A percentile compares a stretch with the other conserved stretches of the same genome.
Conservation (phyloP, 1,140 invertebrate species). For the Phymorhynchus buccinoides region DNA sequence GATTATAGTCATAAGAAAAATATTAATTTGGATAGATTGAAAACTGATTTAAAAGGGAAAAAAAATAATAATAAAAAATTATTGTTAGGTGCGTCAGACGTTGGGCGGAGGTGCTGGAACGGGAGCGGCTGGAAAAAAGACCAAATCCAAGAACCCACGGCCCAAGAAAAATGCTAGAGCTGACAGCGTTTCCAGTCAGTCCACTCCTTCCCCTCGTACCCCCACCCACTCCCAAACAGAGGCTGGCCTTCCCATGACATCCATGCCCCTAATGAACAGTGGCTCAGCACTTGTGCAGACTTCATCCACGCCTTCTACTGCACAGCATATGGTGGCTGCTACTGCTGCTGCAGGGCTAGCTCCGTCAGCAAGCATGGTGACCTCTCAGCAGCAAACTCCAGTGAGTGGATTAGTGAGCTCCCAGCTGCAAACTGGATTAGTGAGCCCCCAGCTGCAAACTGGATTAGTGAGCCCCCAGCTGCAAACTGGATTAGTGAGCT, state of each 20-base stretch:
- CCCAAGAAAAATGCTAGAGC: constrained; percentile 17
- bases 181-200: not conserved
- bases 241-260: not conserved
- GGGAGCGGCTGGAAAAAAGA: not conserved
- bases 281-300: not conserved
- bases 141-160: not conserved
- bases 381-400: not conserved
- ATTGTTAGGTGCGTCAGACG: constrained; percentile 7
- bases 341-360: not conserved
- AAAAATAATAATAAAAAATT: not conserved
- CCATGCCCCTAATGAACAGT: not conserved
- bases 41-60: too few relatives aligned
- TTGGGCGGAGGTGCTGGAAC: not conserved
- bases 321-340: not conserved
- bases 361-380: not conserved
- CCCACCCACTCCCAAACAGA: not conserved
- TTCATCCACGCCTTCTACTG: not conserved
- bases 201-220: not conserved
- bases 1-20: too few relatives aligned
- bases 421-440: too few relatives aligned
- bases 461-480: too few relatives aligned
- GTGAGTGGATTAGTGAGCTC: too few relatives aligned
- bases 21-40: too few relatives aligned
- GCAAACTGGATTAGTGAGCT: too few relatives aligned
- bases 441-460: too few relatives aligned